Percentiles rank a stretch among this genome's conserved stretches.
Evolutionary conservation across 53 echinoderm and acorn worm species (phyloP).

Genomic region (Arbacia lixula): DNA sequence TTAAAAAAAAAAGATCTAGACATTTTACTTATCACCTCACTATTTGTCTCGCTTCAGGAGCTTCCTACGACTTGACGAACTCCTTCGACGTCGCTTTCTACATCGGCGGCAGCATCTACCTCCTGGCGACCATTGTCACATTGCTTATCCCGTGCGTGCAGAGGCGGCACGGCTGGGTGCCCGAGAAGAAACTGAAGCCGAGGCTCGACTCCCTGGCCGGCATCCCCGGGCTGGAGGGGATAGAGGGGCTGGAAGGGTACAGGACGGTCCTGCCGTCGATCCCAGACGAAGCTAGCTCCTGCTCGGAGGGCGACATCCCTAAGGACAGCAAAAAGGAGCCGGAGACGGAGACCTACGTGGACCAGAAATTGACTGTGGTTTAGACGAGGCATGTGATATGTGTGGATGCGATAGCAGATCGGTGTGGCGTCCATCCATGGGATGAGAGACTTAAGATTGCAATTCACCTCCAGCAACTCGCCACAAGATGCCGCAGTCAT

Average conservation of each 20-base stretch:
- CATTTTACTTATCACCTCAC: no score
- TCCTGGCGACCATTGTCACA: slow-evolving; percentile 61
- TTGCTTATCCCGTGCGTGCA: slow-evolving; percentile 75
- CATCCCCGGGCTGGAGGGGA: background rate
- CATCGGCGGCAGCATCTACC: slow-evolving; percentile 85
- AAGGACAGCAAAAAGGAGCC: background rate
- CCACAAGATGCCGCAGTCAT: no score
- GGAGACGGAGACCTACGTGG: background rate
- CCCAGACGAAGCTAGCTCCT: background rate
- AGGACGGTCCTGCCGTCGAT: background rate
- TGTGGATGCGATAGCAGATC: no score
- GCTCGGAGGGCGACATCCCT: background rate
- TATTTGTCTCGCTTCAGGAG: slow-evolving; percentile 55
- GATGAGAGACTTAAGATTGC: no score
- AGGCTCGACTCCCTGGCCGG: slow-evolving; percentile 21
- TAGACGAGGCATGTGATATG: no score
- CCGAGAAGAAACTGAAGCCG: slow-evolving; percentile 52
- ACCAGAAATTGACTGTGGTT: slow-evolving; percentile 24
- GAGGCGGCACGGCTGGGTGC: slow-evolving; percentile 75
- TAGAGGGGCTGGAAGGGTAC: background rate
- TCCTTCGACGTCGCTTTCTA: slow-evolving; percentile 91
- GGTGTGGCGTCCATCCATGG: no score
- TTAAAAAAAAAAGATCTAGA: no score
- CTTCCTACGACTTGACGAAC: slow-evolving; percentile 78
- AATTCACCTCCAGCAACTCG: no score